Evolutionary conservation across 2,113 vertebrate species (phyloP), one percentile per base, ranked within the genome.

Genomic region (Hippocampus barbouri): DNA sequence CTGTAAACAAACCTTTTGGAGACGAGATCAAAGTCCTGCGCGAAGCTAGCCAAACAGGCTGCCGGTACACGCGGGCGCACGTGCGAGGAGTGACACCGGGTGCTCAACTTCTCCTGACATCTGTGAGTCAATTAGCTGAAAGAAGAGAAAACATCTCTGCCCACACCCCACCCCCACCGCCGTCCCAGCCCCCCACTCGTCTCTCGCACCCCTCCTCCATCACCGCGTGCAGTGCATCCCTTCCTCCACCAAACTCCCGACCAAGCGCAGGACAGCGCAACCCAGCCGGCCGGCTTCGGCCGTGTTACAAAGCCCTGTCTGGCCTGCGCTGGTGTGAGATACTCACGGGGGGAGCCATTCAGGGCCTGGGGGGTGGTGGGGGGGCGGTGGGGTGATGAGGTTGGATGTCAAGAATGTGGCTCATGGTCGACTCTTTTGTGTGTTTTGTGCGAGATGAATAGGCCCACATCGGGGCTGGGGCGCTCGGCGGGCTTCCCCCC

Each of bases 381-480:
- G 71, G 83, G 79, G 80, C 79, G 66, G 86, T 81, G 85, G 83
- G 87, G 87, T 86, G 86, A 88, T 88, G 86, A 88, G 90, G 89
- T 90, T 90, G 90, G 87, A 90, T 91, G 90, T 92, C 86, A 90
- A 90, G 91, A 93, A 91, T 91, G 89, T 89, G 90, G 89, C 86
- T 91, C 85, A 84, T 86, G 87, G 87, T 89, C 84, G 88, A 88
- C 89, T 90, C 88, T 90, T 90, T 93, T 91, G 89, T 91, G 86
- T 89, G 82, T 88, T 90, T 89, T 89, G 83, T 86, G 86, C 75
- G 78, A 87, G 87, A 88, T 88, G 85, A 90, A 86, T 87, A 77
- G 87, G 78, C 82, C 79, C 82, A 73, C 77, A 80, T 84, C 77
- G 72, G 7, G 85, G 86, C 80, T 74, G 79, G 82, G 84, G 82